Percentiles rank a stretch among this genome's conserved stretches.
These are phyloP conservation scores for Aplocera efformata DNA, from an alignment of 2,888 invertebrate species.

Conservation along the genomic window DNA sequence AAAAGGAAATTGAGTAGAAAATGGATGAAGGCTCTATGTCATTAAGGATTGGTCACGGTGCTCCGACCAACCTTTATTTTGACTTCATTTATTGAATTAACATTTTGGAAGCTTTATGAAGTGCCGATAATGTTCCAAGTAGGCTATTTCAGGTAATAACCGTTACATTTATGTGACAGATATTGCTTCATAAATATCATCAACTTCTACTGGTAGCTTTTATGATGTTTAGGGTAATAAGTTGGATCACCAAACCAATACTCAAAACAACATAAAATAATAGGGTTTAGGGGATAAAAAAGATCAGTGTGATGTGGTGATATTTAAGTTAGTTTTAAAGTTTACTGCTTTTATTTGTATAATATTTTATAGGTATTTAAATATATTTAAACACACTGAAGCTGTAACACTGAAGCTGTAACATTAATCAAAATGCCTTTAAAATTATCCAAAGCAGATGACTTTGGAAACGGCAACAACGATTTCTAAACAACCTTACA, in stretches of 20 bases:
- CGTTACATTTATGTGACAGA: conserved; percentile 64
- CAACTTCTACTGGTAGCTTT: conserved; percentile 15
- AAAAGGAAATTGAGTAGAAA: conserved; percentile 81
- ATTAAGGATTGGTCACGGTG: conserved; percentile 75
- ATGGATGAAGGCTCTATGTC: conserved; percentile 76
- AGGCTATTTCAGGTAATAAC: conserved; percentile 68
- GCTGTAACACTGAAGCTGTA: too few species aligned
- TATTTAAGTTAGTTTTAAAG: too few species aligned
- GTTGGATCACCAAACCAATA: conserved; percentile 11
- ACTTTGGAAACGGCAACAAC: too few species aligned
- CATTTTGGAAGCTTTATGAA: conserved; percentile 71
- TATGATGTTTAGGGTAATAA: conserved; percentile 14
- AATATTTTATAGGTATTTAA: too few species aligned
- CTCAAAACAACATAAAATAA: conserved; percentile 29
- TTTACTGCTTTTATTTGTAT: too few species aligned
- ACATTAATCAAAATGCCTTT: too few species aligned
- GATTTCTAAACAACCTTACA: too few species aligned
- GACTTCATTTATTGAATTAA: conserved; percentile 77
- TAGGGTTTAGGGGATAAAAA: too few species aligned
- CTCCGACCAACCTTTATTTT: conserved; percentile 67
- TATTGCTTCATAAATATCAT: conserved; percentile 55
- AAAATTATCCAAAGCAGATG: too few species aligned
- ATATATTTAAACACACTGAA: too few species aligned
- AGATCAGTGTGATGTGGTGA: too few species aligned
- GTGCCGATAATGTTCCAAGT: conserved; percentile 64